Evolutionary conservation across 2,888 invertebrate genomes (phyloP), one percentile per base, ranked within the genome.

Genomic region (Cheilosia variabilis): DNA sequence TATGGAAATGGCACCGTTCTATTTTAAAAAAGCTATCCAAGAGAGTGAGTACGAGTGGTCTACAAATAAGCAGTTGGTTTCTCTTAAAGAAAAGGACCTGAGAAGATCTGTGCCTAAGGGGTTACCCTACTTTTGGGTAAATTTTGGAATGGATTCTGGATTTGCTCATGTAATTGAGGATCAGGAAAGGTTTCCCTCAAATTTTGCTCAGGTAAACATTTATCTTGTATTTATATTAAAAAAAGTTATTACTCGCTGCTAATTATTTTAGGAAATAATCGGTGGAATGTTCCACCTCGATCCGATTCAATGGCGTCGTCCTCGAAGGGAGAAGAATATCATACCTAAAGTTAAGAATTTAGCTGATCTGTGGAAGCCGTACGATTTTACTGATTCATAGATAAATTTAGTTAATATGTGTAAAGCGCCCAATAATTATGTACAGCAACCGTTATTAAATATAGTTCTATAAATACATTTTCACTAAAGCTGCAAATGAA

Each of bases 111-210:
- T 99, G 83, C 99, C 99, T 0, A 98, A 97, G 92, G 98, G 98
- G 0, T 94, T 99, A 87, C 97, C 99, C 0, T 99, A 99, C 91
- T 98, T 99, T 92, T 95, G 96, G 93, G 96, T 99, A 0, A 96
- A 97, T 92, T 99, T 99, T 93, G 98, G 97, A 19, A 95, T 96
- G 93, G 95, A 96, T 53, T 95, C 96, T 66, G 99, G 99, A 1
- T 99, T 96, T 93, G 99, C 98, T 58, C 99, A 99, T 93, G 97
- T 99, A 0, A 98, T 99, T 89, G 99, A 99, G 93, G 97, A 99
- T 92, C 97, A 97, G 90, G 94, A 95, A 73, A 91, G 94, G 47
- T 99, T 99, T 92, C 97, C 98, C 0, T 93, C 91, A 66, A 96
- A 96, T 92, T 99, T 99, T 94, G 99, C 97, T 5, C 96, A 97